Conservation (phyloP, 2,113 vertebrate species). For the Sinocyclocheilus rhinocerous region DNA sequence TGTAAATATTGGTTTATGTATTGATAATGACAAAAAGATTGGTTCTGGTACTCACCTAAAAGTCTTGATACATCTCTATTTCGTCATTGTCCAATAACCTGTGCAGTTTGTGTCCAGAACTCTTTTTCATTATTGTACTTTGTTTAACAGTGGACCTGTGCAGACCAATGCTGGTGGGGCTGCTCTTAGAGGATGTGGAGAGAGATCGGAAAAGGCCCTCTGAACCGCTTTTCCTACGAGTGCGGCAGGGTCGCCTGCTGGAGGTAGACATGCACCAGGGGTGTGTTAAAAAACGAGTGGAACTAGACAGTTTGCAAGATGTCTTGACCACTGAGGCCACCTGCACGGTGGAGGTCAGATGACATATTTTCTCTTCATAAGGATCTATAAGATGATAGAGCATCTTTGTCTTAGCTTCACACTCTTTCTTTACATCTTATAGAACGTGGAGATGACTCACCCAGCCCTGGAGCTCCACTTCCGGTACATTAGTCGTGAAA, state of each 20-base stretch:
- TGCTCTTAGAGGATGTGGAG: conserved; percentile 73
- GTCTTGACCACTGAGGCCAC: conserved; percentile 73
- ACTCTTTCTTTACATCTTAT: not conserved
- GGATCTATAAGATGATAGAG: not conserved
- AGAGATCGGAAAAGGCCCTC: conserved; percentile 55
- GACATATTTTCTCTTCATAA: not conserved
- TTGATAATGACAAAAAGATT: not conserved
- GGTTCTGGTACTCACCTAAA: not conserved
- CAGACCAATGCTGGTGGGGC: conserved; percentile 87
- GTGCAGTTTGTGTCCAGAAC: not conserved
- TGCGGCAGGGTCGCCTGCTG: conserved; percentile 80
- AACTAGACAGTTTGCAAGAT: conserved; percentile 81
- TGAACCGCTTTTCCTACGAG: conserved; percentile 83
- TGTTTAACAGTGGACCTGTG: conserved; percentile 83
- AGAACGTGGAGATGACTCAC: conserved; percentile 74
- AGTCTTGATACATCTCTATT: not conserved
- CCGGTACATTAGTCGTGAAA: conserved; percentile 83
- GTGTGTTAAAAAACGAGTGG: conserved; percentile 78
- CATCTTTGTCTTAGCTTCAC: not conserved
- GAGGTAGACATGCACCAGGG: conserved; percentile 90
- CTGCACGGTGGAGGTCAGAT: conserved; percentile 76
- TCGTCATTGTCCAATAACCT: not conserved
- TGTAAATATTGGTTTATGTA: not conserved
- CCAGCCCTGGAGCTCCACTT: conserved; percentile 84
- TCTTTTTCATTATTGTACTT: not conserved